Conservation (phyloP, 2,797 vertebrate species). For the Smutsia gigantea region DNA sequence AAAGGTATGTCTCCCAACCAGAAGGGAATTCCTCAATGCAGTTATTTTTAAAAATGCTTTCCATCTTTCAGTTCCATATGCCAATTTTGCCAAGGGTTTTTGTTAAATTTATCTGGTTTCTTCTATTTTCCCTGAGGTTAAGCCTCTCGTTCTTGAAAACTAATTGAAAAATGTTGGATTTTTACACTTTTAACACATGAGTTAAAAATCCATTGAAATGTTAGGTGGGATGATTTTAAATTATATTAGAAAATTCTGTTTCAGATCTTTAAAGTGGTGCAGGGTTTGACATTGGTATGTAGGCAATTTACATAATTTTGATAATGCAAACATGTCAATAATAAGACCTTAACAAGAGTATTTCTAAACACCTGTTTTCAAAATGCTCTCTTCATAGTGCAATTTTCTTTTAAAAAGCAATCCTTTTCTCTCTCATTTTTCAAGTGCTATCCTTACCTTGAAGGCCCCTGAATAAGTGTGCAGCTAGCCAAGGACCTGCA, state of each 20-base stretch:
- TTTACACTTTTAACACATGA: background rate
- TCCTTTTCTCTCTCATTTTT: background rate
- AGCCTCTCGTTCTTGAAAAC: background rate
- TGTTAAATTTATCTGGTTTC: background rate
- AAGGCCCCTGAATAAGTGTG: background rate
- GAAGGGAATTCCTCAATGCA: background rate
- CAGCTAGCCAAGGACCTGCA: background rate
- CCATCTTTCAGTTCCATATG: background rate
- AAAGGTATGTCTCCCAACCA: background rate
- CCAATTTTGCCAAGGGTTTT: background rate
- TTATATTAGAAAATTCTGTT: background rate
- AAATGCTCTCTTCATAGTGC: background rate
- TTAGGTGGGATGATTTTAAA: background rate
- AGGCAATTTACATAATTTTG: background rate
- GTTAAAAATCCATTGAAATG: background rate
- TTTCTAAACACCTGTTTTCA: conserved; percentile 16
- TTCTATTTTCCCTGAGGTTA: background rate
- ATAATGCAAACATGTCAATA: background rate
- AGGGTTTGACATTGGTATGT: background rate
- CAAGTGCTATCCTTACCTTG: background rate
- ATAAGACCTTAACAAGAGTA: background rate
- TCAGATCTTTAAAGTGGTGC: background rate
- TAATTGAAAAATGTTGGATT: background rate
- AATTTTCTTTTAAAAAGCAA: background rate
- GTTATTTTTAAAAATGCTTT: background rate